phyloP scores from a whole-genome alignment of 2,113 vertebrate genomes.

The Rhinolophus ferrumequinum region DNA sequence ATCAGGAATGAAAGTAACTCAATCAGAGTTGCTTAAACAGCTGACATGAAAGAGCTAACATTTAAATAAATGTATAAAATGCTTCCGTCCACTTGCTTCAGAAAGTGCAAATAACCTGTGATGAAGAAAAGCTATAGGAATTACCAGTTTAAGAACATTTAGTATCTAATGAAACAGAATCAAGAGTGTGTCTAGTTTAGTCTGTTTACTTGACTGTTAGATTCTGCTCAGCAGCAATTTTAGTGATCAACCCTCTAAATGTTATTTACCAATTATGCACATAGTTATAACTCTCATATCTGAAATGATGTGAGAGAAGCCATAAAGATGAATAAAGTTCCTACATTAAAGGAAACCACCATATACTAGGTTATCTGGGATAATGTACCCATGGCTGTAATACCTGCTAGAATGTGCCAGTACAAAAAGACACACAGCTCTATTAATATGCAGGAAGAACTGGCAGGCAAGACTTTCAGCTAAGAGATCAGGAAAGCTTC shows the following conservation, averaged over 20 bases:
- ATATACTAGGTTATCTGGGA: not conserved
- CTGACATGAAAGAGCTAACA: not conserved
- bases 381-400: not conserved
- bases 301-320: not conserved
- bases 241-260: not conserved
- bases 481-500: not conserved
- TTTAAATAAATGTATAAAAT: not conserved
- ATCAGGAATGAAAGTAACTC: not conserved
- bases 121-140: not conserved
- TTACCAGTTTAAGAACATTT: not conserved
- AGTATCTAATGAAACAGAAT: not conserved
- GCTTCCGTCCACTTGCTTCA: not conserved
- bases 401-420: not conserved
- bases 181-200: not conserved
- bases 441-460: not conserved
- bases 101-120: not conserved
- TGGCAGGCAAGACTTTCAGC: not conserved
- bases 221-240: not conserved
- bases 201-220: not conserved
- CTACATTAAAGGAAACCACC: not conserved
- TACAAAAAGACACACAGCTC: not conserved
- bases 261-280: not conserved
- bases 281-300: not conserved
- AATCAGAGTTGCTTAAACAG: not conserved
- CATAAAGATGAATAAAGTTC: not conserved